Evolutionary conservation across 2,797 vertebrate genomes (phyloP).

Genomic region (Poeciliopsis presidionis): DNA sequence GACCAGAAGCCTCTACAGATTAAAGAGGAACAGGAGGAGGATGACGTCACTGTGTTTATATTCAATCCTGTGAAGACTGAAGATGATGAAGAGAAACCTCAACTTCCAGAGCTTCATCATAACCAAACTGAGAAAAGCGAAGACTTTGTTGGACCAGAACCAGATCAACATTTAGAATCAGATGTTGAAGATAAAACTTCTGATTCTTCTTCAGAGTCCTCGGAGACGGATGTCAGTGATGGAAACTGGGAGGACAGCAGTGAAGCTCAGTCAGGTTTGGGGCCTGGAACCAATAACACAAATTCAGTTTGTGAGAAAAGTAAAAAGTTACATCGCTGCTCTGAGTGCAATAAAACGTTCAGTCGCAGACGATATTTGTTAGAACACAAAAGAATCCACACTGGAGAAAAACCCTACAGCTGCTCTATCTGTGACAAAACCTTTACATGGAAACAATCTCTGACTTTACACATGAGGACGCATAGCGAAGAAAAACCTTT

Average conservation of each 20-base stretch:
- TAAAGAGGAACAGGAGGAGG: slow-evolving; percentile 14
- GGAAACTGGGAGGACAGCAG: slow-evolving; percentile 2
- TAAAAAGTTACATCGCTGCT: neutral
- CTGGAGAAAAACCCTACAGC: neutral
- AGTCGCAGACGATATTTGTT: neutral
- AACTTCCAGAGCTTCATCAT: neutral
- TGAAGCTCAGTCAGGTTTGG: neutral
- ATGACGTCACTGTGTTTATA: neutral
- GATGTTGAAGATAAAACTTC: neutral
- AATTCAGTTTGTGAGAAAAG: neutral
- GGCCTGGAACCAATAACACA: neutral
- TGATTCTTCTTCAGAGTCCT: neutral
- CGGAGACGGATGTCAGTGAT: slow-evolving; percentile 4
- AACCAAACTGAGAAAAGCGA: neutral
- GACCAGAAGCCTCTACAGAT: neutral
- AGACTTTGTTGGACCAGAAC: neutral
- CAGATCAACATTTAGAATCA: neutral
- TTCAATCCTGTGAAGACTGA: neutral
- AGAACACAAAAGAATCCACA: slow-evolving; percentile 7
- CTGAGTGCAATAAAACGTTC: neutral
- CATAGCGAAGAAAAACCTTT: slow-evolving; percentile 6
- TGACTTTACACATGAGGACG: slow-evolving; percentile 2
- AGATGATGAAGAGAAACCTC: neutral
- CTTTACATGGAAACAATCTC: neutral
- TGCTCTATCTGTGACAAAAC: neutral